phyloP scores from a whole-genome alignment of 2,888 invertebrate species.

The Scrobipalpa atriplicella region DNA sequence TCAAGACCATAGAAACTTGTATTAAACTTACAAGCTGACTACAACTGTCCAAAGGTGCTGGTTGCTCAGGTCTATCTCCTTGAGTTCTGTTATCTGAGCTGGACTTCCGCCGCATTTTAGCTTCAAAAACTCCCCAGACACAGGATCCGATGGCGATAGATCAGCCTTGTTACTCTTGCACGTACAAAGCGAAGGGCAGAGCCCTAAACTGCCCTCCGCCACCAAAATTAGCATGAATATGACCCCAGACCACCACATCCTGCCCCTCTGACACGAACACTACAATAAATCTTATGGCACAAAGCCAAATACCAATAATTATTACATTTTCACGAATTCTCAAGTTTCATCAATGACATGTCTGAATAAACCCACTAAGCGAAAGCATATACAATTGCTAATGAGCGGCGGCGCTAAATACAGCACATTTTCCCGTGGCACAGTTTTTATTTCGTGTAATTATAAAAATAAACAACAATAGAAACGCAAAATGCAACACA shows the following conservation, averaged over 20 bases:
- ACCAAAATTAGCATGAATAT: conserved; percentile 56
- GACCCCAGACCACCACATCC: conserved; percentile 63
- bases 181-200: conserved; percentile 79
- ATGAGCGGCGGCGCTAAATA: conserved; percentile 40
- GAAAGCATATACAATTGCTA: conserved; percentile 37
- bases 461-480: conserved; percentile 72
- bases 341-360: conserved; percentile 55
- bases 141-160: conserved; percentile 75
- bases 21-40: conserved; percentile 84
- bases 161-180: conserved; percentile 83
- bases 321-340: conserved; percentile 77
- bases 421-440: conserved; percentile 46
- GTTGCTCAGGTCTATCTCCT: conserved; percentile 84
- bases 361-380: conserved; percentile 35
- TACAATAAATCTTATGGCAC: conserved; percentile 73
- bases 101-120: conserved; percentile 85
- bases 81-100: conserved; percentile 82
- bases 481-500: conserved; percentile 57
- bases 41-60: conserved; percentile 79
- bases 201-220: conserved; percentile 53
- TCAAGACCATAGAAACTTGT: neutral
- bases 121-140: conserved; percentile 82
- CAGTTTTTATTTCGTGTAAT: conserved; percentile 43
- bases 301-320: conserved; percentile 74
- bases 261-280: conserved; percentile 62